Evolutionary conservation across 2,888 invertebrate species (phyloP).

Genomic region (Octodonta nipae): DNA sequence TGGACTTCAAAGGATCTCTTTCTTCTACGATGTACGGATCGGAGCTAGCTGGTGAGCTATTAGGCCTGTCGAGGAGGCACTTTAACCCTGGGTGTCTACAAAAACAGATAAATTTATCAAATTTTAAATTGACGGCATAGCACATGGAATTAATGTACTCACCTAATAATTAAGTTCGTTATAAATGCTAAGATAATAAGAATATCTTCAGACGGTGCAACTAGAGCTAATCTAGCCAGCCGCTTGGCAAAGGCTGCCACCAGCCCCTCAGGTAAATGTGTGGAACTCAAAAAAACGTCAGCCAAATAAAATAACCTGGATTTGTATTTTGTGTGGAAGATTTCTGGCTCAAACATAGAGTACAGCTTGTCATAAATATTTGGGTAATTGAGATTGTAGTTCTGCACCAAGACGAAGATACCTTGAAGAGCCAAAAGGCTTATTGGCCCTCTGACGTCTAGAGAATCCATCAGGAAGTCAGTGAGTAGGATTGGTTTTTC

Average conservation of each 20-base stretch:
- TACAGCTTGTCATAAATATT: slow-evolving; percentile 92
- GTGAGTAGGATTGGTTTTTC: slow-evolving; percentile 71
- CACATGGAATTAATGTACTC: slow-evolving; percentile 11
- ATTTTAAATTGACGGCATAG: background rate
- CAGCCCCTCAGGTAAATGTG: slow-evolving; percentile 81
- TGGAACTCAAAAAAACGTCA: slow-evolving; percentile 83
- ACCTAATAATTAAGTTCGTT: slow-evolving; percentile 60
- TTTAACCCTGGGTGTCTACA: slow-evolving; percentile 70
- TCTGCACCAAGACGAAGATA: slow-evolving; percentile 68
- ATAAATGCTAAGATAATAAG: slow-evolving; percentile 67
- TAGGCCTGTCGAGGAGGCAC: slow-evolving; percentile 44
- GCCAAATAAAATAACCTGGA: slow-evolving; percentile 76
- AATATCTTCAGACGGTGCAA: slow-evolving; percentile 70
- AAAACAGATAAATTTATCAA: slow-evolving; percentile 21
- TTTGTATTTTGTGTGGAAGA: slow-evolving; percentile 83
- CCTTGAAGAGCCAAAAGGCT: slow-evolving; percentile 85
- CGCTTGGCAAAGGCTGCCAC: slow-evolving; percentile 90
- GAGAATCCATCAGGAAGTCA: slow-evolving; percentile 82
- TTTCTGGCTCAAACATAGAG: slow-evolving; percentile 79
- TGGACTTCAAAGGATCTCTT: slow-evolving; percentile 60
- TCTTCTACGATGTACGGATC: slow-evolving; percentile 84
- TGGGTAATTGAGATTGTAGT: slow-evolving; percentile 88
- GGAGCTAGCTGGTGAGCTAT: slow-evolving; percentile 36
- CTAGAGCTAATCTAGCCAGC: slow-evolving; percentile 66
- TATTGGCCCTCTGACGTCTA: slow-evolving; percentile 75